Percentiles rank a stretch among this genome's conserved stretches.
phyloP scores from a whole-genome alignment of 2,888 invertebrate genomes.

The Megastigmus dorsalis region DNA sequence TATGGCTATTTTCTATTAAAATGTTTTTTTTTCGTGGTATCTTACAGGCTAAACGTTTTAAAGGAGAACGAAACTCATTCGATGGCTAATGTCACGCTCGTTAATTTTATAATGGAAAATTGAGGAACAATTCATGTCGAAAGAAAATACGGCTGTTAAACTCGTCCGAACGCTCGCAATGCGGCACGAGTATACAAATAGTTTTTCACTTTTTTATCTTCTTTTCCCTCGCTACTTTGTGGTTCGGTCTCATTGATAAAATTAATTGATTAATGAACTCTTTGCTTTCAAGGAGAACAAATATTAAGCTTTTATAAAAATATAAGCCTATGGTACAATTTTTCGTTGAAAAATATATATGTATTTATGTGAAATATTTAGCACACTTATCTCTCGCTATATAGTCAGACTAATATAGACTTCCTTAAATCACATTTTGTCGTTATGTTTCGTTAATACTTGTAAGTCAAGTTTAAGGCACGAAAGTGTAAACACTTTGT shows the following conservation, averaged over 20 bases:
- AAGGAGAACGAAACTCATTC: neutral
- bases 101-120: constrained; percentile 42
- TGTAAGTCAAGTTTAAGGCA: constrained; percentile 30
- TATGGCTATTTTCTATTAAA: neutral
- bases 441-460: constrained; percentile 10
- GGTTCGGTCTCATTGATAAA: neutral
- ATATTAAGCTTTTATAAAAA: constrained; percentile 33
- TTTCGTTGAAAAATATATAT: constrained; percentile 25
- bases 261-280: constrained; percentile 10
- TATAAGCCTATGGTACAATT: neutral
- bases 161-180: neutral
- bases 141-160: neutral
- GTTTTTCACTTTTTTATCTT: neutral
- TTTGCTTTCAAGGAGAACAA: neutral
- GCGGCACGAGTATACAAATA: neutral
- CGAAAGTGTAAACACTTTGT: too few relatives aligned
- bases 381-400: constrained; percentile 9
- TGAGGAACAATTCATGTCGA: neutral
- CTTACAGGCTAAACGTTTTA: constrained; percentile 12
- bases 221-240: neutral
- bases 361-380: constrained; percentile 12
- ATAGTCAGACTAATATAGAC: constrained; percentile 14
- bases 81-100: constrained; percentile 30
- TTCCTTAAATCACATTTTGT: constrained; percentile 32
- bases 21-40: too few relatives aligned